Conservation (phyloP, 2,113 vertebrate genomes). For the Serinus canaria region DNA sequence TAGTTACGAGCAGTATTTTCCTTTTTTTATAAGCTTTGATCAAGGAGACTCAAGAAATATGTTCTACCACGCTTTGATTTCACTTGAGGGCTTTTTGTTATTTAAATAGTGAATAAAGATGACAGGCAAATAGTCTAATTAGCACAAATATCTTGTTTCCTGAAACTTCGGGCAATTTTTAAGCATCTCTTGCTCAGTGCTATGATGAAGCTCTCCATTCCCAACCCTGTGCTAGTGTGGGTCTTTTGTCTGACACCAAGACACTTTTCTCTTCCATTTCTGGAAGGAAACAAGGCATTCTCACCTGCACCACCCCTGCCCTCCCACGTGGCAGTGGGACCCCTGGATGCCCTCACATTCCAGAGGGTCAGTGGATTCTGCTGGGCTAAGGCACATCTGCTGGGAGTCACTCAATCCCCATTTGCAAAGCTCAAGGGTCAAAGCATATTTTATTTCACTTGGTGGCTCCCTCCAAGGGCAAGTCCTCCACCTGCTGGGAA, state of each 20-base stretch:
- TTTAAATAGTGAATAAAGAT: conserved; percentile 41
- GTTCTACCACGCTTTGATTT: conserved; percentile 22
- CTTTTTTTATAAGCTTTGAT: conserved; percentile 12
- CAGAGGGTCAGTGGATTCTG: neutral
- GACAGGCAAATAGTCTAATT: conserved; percentile 39
- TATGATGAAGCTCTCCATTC: neutral
- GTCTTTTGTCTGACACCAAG: neutral
- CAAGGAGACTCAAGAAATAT: neutral
- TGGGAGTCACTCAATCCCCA: neutral
- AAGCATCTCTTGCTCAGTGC: neutral
- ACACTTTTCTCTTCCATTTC: neutral
- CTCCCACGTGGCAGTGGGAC: neutral
- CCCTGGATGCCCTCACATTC: neutral
- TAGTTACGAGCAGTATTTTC: neutral
- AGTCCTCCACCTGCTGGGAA: neutral
- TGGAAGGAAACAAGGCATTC: neutral
- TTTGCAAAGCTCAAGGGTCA: neutral
- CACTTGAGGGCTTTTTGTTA: conserved; percentile 33
- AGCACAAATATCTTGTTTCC: conserved; percentile 24
- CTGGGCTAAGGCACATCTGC: neutral
- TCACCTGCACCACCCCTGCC: neutral
- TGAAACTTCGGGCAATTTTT: neutral
- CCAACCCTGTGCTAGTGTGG: neutral
- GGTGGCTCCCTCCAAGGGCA: neutral
- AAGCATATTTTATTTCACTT: neutral